Conservation (phyloP, 2,113 vertebrate genomes). For the Thinocorus orbignyianus region DNA sequence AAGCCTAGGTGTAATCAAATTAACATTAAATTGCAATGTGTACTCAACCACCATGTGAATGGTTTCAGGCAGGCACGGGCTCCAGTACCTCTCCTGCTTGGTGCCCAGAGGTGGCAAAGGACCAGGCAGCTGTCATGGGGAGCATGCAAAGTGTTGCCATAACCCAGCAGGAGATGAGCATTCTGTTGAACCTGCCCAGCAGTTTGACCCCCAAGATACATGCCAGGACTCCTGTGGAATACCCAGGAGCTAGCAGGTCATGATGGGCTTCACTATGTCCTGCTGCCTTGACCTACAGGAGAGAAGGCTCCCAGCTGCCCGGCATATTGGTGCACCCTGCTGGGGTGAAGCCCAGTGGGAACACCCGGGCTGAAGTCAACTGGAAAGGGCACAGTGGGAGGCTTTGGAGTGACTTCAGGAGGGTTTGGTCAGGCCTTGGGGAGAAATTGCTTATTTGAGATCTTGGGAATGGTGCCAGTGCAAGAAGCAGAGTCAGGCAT, state of each 20-base stretch:
- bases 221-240: neutral
- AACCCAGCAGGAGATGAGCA: neutral
- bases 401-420: neutral
- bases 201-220: neutral
- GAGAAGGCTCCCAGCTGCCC: neutral
- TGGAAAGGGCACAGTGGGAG: neutral
- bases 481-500: neutral
- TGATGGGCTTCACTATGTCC: neutral
- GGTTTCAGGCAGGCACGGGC: neutral
- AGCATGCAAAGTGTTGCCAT: neutral
- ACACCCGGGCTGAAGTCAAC: neutral
- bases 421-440: neutral
- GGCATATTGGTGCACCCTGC: rapidly evolving
- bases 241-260: neutral
- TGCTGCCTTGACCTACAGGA: neutral
- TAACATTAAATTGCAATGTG: neutral
- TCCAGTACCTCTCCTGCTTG: neutral
- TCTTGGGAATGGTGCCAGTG: neutral
- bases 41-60: rapidly evolving
- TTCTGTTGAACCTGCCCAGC: rapidly evolving
- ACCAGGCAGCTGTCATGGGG: neutral
- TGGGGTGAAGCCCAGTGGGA: neutral
- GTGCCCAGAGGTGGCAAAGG: neutral
- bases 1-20: neutral
- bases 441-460: neutral